These are phyloP conservation scores for Sparidentex hasta DNA, from an alignment of 2,797 vertebrate species.

Conservation along the genomic window DNA sequence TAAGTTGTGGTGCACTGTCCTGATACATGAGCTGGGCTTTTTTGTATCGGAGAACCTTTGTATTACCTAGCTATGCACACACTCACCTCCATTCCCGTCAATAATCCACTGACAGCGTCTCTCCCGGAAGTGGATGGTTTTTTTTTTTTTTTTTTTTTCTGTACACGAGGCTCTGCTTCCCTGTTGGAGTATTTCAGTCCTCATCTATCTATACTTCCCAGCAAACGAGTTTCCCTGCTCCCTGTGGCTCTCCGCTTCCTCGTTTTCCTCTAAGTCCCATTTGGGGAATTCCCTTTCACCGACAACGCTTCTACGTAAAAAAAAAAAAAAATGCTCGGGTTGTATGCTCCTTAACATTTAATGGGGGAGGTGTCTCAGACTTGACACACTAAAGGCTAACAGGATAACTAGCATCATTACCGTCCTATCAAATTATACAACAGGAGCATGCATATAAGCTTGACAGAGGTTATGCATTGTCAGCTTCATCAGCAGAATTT, in stretches of 20 bases:
- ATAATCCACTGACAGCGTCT: conserved; percentile 50
- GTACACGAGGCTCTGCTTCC: conserved; percentile 53
- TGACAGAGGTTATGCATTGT: conserved; percentile 5
- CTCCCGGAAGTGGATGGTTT: conserved; percentile 33
- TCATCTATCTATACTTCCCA: conserved; percentile 55
- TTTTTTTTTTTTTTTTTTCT: conserved; percentile 7
- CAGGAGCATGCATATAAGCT: background rate
- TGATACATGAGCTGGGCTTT: conserved; percentile 32
- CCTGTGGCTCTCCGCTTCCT: conserved; percentile 66
- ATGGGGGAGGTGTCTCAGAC: conserved; percentile 58
- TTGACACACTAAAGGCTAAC: conserved; percentile 49
- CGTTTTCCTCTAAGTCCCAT: conserved; percentile 73
- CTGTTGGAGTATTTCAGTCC: conserved; percentile 51
- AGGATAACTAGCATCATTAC: conserved; percentile 38
- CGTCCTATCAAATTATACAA: conserved; percentile 20
- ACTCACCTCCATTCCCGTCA: conserved; percentile 38
- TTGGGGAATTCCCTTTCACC: conserved; percentile 72
- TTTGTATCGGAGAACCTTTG: background rate
- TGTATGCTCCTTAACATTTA: conserved; percentile 69
- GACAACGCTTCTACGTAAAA: conserved; percentile 44
- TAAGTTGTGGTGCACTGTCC: conserved; percentile 35
- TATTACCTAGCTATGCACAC: conserved; percentile 19
- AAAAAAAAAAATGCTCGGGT: conserved; percentile 33
- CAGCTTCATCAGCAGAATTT: conserved; percentile 25
- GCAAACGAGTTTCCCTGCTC: conserved; percentile 62